phyloP scores from a whole-genome alignment of 2,113 vertebrate species.

The Eleginops maclovinus region DNA sequence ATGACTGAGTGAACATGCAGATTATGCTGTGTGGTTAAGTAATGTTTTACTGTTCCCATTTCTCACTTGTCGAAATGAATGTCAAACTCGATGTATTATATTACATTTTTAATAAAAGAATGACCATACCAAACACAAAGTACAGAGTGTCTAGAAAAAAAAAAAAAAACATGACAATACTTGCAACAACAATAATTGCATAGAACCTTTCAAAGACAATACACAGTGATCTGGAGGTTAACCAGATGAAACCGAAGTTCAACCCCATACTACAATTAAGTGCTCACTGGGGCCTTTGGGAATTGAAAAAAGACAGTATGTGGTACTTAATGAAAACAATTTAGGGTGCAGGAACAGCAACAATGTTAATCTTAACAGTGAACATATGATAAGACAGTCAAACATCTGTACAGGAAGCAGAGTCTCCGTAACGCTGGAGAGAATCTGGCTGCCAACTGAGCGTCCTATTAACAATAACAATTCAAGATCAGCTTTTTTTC shows the following conservation, averaged over 20 bases:
- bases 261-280: slow-evolving; percentile 54
- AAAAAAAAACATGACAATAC: slow-evolving; percentile 74
- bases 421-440: slow-evolving; percentile 19
- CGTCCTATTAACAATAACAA: not conserved
- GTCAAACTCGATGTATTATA: slow-evolving; percentile 44
- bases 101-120: slow-evolving; percentile 85
- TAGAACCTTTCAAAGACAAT: slow-evolving; percentile 77
- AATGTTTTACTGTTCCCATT: slow-evolving; percentile 20
- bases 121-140: slow-evolving; percentile 74
- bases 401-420: slow-evolving; percentile 47
- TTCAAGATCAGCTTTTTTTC: not conserved
- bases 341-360: slow-evolving; percentile 26
- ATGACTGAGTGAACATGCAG: slow-evolving; percentile 5
- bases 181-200: slow-evolving; percentile 81
- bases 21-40: not conserved
- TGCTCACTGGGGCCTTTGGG: slow-evolving; percentile 61
- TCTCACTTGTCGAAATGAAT: not conserved
- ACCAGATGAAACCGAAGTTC: slow-evolving; percentile 20
- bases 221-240: slow-evolving; percentile 65
- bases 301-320: slow-evolving; percentile 55
- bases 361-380: slow-evolving; percentile 28
- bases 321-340: slow-evolving; percentile 36
- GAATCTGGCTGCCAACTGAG: not conserved
- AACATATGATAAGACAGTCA: slow-evolving; percentile 23
- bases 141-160: slow-evolving; percentile 75